These are phyloP conservation scores for Corythucha ciliata DNA, from an alignment of 2,888 invertebrate species.

Conservation along the genomic window DNA sequence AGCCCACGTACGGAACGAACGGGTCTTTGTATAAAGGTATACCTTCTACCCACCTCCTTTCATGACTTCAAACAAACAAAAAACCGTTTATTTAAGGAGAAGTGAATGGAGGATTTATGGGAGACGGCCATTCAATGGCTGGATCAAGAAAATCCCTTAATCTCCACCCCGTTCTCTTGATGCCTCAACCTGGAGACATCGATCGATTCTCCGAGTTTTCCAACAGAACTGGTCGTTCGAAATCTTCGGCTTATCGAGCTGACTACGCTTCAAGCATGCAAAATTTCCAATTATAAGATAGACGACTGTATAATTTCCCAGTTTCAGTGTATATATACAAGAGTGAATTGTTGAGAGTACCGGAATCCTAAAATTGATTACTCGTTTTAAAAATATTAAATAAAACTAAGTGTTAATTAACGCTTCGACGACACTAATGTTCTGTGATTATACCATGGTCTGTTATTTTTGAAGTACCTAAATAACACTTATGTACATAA, in stretches of 20 bases:
- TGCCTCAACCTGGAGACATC: constrained; percentile 58
- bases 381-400: no score
- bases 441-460: no score
- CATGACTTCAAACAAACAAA: background rate
- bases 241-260: constrained; percentile 49
- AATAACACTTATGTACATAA: no score
- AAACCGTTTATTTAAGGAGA: constrained; percentile 51
- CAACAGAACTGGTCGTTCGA: constrained; percentile 55
- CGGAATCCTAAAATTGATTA: no score
- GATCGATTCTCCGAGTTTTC: constrained; percentile 75
- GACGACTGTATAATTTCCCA: no score
- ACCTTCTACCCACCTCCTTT: background rate
- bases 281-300: constrained; percentile 55
- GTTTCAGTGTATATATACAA: no score
- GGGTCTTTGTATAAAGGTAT: constrained; percentile 57
- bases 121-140: constrained; percentile 73
- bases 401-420: no score
- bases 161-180: constrained; percentile 73
- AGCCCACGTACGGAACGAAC: constrained; percentile 59
- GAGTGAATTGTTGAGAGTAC: no score
- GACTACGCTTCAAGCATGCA: constrained; percentile 58
- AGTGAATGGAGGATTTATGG: constrained; percentile 78
- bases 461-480: no score
- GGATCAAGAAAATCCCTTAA: constrained; percentile 79
- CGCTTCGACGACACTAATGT: no score